These are phyloP conservation scores for Cinclus cinclus DNA, from an alignment of 2,113 vertebrate genomes.

Conservation along the genomic window DNA sequence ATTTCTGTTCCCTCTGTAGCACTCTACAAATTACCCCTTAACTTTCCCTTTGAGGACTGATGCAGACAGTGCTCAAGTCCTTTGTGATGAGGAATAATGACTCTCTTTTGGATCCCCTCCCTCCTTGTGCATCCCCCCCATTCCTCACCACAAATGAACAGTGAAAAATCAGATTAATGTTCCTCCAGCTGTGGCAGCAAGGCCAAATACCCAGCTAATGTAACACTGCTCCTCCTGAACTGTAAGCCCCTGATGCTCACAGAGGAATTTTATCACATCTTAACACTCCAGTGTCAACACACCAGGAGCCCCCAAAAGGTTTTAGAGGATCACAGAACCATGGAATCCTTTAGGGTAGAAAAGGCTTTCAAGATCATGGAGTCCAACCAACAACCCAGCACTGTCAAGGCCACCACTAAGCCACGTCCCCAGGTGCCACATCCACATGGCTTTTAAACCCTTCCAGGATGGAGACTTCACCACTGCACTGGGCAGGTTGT, in stretches of 20 bases:
- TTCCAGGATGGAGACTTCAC: not conserved
- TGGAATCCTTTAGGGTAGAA: not conserved
- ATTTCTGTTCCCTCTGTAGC: not conserved
- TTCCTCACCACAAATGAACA: not conserved
- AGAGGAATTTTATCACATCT: not conserved
- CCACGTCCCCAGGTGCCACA: not conserved
- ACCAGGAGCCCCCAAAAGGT: not conserved
- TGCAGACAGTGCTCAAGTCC: not conserved
- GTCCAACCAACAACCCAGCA: not conserved
- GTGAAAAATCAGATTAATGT: not conserved
- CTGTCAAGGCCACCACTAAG: not conserved
- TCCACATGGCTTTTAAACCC: not conserved
- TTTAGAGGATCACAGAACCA: not conserved
- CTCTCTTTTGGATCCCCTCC: not conserved
- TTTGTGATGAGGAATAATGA: not conserved
- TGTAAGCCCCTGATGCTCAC: not conserved
- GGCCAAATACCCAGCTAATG: not conserved
- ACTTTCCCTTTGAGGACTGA: not conserved
- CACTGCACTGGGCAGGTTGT: not conserved
- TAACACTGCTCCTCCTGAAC: not conserved
- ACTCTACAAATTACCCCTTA: not conserved
- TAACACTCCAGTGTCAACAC: not conserved
- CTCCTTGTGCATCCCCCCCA: not conserved
- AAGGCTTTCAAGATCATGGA: not conserved
- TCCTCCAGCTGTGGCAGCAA: not conserved